Evolutionary conservation across 2,888 invertebrate species (phyloP), one percentile per base, ranked within the genome.

Genomic region (Cheilosia grossa): DNA sequence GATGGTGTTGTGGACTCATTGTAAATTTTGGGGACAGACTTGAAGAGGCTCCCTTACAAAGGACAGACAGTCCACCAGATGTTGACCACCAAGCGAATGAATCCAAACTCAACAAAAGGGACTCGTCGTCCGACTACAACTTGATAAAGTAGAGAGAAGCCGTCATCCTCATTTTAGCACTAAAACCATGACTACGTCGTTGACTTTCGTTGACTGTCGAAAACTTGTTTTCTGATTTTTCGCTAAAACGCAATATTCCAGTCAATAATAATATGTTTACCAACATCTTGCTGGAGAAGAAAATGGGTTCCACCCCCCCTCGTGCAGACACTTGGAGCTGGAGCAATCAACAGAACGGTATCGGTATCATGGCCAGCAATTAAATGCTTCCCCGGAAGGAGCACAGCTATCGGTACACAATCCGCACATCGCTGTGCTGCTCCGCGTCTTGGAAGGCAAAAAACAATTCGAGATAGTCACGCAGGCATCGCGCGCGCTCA

Each of bases 311-410:
- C 77, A 63, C 63, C 70, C 40, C 49, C 54, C 30, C 40, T 44
- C 67, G 21, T 58, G 44, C 61, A 44, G 37, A 47, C 42, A 54
- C 63, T 56, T 30, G 40, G 56, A 63, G 59, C 54, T 30, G 30
- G 30, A 30, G 37, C 37, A 37, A 37, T 37, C 37, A 78, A 78
- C 70, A 69, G 51, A 70, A 78, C 17, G 70, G 78, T 63, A 49
- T n/a, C 63, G n/a, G n/a, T n/a, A 63, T 58, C 78, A 78, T 56
- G 63, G 49, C 63, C 56, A 40, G 63, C 78, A 78, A 78, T 70
- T 78, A 70, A 70, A 63, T 70, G 56, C 56, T 58, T 17, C 49
- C 56, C 47, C 30, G 63, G 19, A n/a, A 70, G 30, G 54, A 63
- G 63, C 37, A 27, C 2, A 37, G 13, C 37, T 70, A 70, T 51